Conservation (phyloP, 1,140 invertebrate species). For the Papilio dardanus region DNA sequence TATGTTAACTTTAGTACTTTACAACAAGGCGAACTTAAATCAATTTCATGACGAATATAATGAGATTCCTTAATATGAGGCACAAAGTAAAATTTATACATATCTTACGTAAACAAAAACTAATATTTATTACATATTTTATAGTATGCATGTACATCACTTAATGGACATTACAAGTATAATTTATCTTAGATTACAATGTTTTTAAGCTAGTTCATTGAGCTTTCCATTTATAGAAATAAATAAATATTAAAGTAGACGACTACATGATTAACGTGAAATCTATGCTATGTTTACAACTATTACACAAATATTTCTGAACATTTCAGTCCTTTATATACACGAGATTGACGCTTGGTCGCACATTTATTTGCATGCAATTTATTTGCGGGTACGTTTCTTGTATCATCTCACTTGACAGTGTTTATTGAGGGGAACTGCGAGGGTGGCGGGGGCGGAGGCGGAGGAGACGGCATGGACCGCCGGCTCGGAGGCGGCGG, state of each 20-base stretch:
- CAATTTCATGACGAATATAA: conserved; percentile 55
- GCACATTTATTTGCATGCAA: conserved; percentile 45
- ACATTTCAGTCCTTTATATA: conserved; percentile 49
- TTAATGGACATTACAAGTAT: conserved; percentile 65
- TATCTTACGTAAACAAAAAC: conserved; percentile 73
- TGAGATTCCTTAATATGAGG: conserved; percentile 77
- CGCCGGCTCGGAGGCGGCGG: conserved; percentile 49
- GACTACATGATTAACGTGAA: conserved; percentile 58
- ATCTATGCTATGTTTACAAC: conserved; percentile 50
- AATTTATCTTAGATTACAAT: conserved; percentile 62
- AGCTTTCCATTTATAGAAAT: conserved; percentile 81
- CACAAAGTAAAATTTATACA: conserved; percentile 73
- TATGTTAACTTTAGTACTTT: conserved; percentile 30
- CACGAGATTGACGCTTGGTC: conserved; percentile 55
- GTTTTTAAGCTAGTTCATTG: conserved; percentile 77
- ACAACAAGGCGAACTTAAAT: conserved; percentile 46
- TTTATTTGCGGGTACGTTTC: conserved; percentile 49
- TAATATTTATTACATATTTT: conserved; percentile 58
- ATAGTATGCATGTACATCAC: conserved; percentile 69
- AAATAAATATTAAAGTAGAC: conserved; percentile 77
- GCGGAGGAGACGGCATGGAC: too few relatives aligned
- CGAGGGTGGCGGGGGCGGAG: conserved; percentile 56
- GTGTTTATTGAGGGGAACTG: conserved; percentile 88
- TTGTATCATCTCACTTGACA: conserved; percentile 94
- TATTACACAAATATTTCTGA: conserved; percentile 57